Percentiles rank a stretch among this genome's conserved stretches.
These are phyloP conservation scores for Rhagoletis pomonella DNA, from an alignment of 1,140 invertebrate species.

Conservation along the genomic window DNA sequence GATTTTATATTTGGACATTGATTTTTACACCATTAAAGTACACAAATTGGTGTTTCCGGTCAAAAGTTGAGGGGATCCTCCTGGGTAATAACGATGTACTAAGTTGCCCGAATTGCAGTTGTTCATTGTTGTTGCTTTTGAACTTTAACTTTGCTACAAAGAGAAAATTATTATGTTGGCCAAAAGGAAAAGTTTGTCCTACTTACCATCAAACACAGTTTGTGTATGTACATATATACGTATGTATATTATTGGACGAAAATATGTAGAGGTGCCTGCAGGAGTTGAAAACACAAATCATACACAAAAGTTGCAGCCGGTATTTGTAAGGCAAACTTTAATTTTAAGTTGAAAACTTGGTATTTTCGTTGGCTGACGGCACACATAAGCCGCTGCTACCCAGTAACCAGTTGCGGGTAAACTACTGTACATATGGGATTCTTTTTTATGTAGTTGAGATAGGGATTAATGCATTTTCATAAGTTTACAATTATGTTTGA, in stretches of 20 bases:
- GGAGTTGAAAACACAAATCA: constrained; percentile 1
- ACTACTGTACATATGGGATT: too few species aligned
- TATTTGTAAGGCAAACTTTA: not conserved
- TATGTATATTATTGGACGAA: not conserved
- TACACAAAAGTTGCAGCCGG: not conserved
- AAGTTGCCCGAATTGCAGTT: not conserved
- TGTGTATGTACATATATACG: not conserved
- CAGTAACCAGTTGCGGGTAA: too few species aligned
- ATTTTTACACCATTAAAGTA: too few species aligned
- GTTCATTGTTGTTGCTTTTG: constrained; percentile 19
- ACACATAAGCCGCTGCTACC: too few species aligned
- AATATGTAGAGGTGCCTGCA: not conserved
- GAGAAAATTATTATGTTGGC: constrained; percentile 15
- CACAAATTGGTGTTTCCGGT: too few species aligned
- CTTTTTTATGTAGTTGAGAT: too few species aligned
- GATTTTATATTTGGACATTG: too few species aligned
- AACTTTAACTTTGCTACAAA: not conserved
- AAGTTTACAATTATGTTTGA: too few species aligned
- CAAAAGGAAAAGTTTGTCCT: not conserved
- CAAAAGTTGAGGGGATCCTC: too few species aligned
- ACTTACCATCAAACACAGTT: not conserved
- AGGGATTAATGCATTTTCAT: too few species aligned
- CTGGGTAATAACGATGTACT: not conserved
- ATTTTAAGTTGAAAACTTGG: constrained; percentile 27
- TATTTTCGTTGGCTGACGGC: not conserved